A percentile compares a stretch with the other conserved stretches of the same genome.
These are phyloP conservation scores for Cheilosia variabilis DNA, from an alignment of 2,888 invertebrate species.

Conservation along the genomic window DNA sequence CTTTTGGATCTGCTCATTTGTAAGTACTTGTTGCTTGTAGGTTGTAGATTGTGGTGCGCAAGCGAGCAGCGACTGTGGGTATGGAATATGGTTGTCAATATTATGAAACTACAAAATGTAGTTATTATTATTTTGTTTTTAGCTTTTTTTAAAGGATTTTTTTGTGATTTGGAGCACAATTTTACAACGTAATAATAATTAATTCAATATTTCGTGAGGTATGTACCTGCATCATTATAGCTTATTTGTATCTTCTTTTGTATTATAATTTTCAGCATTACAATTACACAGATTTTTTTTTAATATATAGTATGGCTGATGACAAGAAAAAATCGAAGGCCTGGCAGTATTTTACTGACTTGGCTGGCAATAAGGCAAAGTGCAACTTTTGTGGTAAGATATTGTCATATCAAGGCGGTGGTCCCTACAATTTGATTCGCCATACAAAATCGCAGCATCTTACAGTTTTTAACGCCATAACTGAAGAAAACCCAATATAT, in stretches of 20 bases:
- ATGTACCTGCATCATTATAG: slow-evolving; percentile 8
- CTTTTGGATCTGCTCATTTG: too few species aligned
- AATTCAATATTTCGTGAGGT: slow-evolving; percentile 3
- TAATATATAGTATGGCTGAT: slow-evolving; percentile 17
- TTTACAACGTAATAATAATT: not conserved
- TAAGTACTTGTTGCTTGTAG: too few species aligned
- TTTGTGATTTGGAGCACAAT: not conserved
- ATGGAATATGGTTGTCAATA: too few species aligned
- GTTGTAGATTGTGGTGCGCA: too few species aligned
- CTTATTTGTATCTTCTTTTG: slow-evolving; percentile 1
- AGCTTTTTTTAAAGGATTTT: not conserved
- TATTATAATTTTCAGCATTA: not conserved
- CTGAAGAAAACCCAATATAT: not conserved
- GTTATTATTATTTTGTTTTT: slow-evolving; percentile 7
- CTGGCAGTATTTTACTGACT: slow-evolving; percentile 30
- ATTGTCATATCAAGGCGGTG: slow-evolving; percentile 28
- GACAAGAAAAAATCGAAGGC: slow-evolving; percentile 15
- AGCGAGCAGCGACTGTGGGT: too few species aligned
- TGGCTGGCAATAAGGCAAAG: slow-evolving; percentile 19
- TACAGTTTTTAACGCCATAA: not conserved
- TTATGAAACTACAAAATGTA: too few species aligned
- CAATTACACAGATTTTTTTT: not conserved
- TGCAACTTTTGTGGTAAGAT: slow-evolving; percentile 30
- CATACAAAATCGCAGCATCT: slow-evolving; percentile 19
- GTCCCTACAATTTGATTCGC: slow-evolving; percentile 17